phyloP scores from a whole-genome alignment of 2,113 vertebrate species.

The Dipodomys ordii region DNA sequence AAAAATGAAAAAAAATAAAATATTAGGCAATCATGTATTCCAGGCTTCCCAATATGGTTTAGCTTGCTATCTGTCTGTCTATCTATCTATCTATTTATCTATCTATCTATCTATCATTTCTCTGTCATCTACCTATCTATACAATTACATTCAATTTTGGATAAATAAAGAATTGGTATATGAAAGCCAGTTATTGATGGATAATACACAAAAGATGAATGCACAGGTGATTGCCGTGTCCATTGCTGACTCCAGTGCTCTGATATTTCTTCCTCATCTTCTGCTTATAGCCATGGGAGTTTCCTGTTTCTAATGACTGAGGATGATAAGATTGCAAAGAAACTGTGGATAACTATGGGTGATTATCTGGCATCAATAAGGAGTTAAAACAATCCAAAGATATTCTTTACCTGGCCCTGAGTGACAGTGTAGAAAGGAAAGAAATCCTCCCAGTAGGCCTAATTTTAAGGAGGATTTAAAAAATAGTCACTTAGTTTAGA shows the following conservation, averaged over 20 bases:
- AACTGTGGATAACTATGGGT: background rate
- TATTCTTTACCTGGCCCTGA: background rate
- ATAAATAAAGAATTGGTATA: background rate
- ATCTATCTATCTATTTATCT: too few relatives aligned
- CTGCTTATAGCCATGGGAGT: background rate
- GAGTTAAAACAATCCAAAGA: conserved; percentile 14
- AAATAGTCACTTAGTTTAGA: background rate
- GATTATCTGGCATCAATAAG: background rate
- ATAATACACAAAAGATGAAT: background rate
- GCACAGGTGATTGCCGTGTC: background rate
- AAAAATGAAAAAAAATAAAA: too few relatives aligned
- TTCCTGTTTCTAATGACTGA: background rate
- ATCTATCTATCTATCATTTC: too few relatives aligned
- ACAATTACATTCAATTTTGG: background rate
- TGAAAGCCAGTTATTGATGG: background rate
- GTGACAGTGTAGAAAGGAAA: background rate
- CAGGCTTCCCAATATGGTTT: too few relatives aligned
- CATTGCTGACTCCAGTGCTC: background rate
- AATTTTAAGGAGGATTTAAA: background rate
- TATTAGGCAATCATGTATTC: too few relatives aligned
- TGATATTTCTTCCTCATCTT: background rate
- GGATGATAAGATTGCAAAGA: background rate
- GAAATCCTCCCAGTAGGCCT: background rate
- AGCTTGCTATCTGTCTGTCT: too few relatives aligned
- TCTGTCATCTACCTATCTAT: too few relatives aligned